These are phyloP conservation scores for Pedetes capensis DNA, from an alignment of 2,113 vertebrate species.

Conservation along the genomic window DNA sequence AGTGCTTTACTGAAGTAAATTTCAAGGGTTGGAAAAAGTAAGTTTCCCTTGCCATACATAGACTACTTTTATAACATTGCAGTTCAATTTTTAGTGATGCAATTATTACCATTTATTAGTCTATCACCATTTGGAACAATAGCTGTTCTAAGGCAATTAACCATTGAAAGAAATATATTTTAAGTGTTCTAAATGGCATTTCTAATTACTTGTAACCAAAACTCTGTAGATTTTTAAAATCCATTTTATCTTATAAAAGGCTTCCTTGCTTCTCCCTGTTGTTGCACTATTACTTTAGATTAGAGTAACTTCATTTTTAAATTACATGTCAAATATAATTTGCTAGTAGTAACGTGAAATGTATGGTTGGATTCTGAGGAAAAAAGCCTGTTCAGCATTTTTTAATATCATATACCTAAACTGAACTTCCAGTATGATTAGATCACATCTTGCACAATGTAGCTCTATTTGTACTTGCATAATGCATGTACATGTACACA, in stretches of 20 bases:
- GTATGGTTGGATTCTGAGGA: constrained; percentile 51
- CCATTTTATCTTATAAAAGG: constrained; percentile 75
- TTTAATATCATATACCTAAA: constrained; percentile 67
- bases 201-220: constrained; percentile 82
- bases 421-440: constrained; percentile 61
- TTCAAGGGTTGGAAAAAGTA: not conserved
- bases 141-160: constrained; percentile 81
- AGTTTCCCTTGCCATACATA: constrained; percentile 36
- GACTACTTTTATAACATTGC: constrained; percentile 57
- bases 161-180: constrained; percentile 79
- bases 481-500: constrained; percentile 62
- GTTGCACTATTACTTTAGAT: constrained; percentile 77
- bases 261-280: constrained; percentile 75
- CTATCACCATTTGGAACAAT: constrained; percentile 75
- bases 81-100: constrained; percentile 69
- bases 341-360: constrained; percentile 74
- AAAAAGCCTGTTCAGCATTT: constrained; percentile 69
- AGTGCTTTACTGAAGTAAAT: constrained; percentile 34
- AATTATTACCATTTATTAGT: constrained; percentile 77
- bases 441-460: constrained; percentile 56
- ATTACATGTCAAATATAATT: constrained; percentile 84
- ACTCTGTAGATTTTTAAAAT: constrained; percentile 74
- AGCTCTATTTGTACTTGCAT: constrained; percentile 64
- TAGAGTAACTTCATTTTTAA: constrained; percentile 81
- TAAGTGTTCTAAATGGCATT: constrained; percentile 78